Evolutionary conservation across 2,888 invertebrate species (phyloP), one percentile per base, ranked within the genome.

Genomic region (Xiphydria camelus): DNA sequence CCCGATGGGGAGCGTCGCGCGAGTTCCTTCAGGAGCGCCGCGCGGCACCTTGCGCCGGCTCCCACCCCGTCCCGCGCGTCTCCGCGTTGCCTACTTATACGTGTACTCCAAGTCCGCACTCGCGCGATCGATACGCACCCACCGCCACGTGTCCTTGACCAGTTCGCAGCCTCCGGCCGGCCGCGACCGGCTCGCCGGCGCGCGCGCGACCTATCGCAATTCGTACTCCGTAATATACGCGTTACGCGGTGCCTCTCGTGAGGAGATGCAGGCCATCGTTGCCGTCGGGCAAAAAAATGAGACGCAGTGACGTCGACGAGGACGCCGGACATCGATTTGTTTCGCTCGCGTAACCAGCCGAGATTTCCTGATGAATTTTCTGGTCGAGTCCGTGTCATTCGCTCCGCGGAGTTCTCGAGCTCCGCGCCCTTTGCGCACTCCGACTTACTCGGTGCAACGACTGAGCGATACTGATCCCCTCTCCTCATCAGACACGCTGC

Each of bases 101-200:
- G 49, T 52, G 51, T 50, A 49, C 47, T 49, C 36, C 32, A 15
- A 43, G 41, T 55, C 49, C 53, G 56, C 59, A 59, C 57, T 58
- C 68, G n/a, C n/a, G n/a, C n/a, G 73, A 72, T 71, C 71, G 68
- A 73, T 73, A 71, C 72, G 62, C 62, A 62, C 61, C 45, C 60
- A 59, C 23, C 23, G 10, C 4, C 51, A 58, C 56, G 57, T 57
- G 68, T 68, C 72, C 71, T 73, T 72, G 70, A 70, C 72, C 70
- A 68, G 59, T 62, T 67, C 59, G 61, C 69, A 68, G 64, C 64
- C 64, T 66, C 66, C 63, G 51, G 55, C 47, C 47, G 49, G 47
- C 51, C 49, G 50, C 47, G 49, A 46, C 51, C 49, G 50, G 47
- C 12, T 15, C 12, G 29, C 29, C 53, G 38, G 49, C 45, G 36